A percentile compares a stretch with the other conserved stretches of the same genome.
Evolutionary conservation across 2,113 vertebrate species (phyloP).

Genomic region (Nesoenas mayeri): DNA sequence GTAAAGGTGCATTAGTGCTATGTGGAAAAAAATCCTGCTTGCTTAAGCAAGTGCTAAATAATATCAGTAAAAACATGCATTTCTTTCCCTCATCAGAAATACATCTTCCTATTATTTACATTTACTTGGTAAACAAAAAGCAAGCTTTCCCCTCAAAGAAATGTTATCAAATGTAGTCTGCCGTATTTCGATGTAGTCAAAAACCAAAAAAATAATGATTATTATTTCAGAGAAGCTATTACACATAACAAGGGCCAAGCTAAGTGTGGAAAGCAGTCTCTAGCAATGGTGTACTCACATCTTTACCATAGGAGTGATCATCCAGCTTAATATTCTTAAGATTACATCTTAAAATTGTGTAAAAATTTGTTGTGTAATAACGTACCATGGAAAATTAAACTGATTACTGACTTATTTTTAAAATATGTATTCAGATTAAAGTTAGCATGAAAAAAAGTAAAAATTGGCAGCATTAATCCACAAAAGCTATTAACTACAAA

Average conservation of each 20-base stretch:
- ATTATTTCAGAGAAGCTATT: background rate
- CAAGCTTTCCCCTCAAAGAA: background rate
- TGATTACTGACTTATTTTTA: background rate
- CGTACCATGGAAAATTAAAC: background rate
- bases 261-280: background rate
- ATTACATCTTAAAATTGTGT: background rate
- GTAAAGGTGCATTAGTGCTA: background rate
- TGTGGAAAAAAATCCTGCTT: background rate
- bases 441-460: background rate
- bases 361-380: background rate
- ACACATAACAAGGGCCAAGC: background rate
- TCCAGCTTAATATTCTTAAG: background rate
- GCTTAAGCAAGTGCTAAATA: background rate
- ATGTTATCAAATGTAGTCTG: background rate
- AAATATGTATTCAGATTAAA: background rate
- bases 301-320: background rate
- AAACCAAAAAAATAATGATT: background rate
- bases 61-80: background rate
- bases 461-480: background rate
- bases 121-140: background rate
- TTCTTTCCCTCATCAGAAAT: background rate
- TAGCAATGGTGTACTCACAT: background rate
- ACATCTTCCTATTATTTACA: background rate
- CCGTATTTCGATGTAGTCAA: background rate
- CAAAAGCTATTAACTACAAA: background rate